Percentiles rank a stretch among this genome's conserved stretches.
phyloP scores from a whole-genome alignment of 2,797 vertebrate genomes.

The Pipistrellus nathusii region DNA sequence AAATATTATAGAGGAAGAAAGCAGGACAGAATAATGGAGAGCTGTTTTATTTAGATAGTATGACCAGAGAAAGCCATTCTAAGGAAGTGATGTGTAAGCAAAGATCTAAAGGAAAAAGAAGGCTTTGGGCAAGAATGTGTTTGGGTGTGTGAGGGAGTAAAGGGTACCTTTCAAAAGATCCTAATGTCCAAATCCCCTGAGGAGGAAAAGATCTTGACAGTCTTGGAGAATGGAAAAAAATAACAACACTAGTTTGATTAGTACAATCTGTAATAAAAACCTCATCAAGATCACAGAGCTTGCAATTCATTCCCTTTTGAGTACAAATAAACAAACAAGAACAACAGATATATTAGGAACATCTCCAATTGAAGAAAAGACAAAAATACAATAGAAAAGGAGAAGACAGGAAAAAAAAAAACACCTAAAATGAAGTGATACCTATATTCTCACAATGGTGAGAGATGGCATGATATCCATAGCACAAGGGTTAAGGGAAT shows the following conservation, averaged over 20 bases:
- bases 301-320: conserved; percentile 37
- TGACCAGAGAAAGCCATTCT: neutral
- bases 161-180: neutral
- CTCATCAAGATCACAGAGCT: neutral
- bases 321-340: conserved; percentile 10
- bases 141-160: neutral
- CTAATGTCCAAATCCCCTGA: neutral
- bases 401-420: neutral
- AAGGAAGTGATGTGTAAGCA: neutral
- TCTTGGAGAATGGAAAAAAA: conserved; percentile 4
- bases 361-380: conserved; percentile 39
- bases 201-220: neutral
- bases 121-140: neutral
- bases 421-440: neutral
- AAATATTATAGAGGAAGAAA: neutral
- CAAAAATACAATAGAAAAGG: neutral
- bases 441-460: neutral
- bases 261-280: neutral
- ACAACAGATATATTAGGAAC: neutral
- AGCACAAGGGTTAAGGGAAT: neutral
- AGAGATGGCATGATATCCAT: neutral
- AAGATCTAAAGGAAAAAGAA: neutral
- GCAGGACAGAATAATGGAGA: neutral
- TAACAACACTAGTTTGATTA: neutral
- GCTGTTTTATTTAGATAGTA: neutral